A percentile compares a stretch with the other conserved stretches of the same genome.
phyloP scores from a whole-genome alignment of 2,888 invertebrate species.

The Odontothrips loti region DNA sequence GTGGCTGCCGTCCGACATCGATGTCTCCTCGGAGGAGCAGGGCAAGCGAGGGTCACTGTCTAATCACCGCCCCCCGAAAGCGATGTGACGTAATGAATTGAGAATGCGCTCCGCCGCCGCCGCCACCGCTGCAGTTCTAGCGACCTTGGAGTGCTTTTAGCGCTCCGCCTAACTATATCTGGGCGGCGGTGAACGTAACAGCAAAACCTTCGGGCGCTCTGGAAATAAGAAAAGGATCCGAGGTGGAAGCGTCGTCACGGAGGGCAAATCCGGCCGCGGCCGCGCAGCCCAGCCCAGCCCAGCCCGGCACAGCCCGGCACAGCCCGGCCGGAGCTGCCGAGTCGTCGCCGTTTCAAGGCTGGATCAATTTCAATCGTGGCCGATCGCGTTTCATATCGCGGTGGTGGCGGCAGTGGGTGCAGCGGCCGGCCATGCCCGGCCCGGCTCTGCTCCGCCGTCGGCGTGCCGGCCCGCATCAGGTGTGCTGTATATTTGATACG shows the following conservation, averaged over 20 bases:
- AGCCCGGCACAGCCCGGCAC: too few species aligned
- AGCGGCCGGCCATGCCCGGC: background rate
- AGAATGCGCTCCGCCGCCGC: too few species aligned
- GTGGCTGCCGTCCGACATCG: background rate
- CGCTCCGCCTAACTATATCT: background rate
- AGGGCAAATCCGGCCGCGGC: background rate
- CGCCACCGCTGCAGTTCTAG: too few species aligned
- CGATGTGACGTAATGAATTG: background rate
- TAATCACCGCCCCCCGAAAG: too few species aligned
- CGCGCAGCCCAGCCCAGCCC: too few species aligned
- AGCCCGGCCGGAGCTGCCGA: background rate
- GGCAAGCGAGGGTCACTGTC: too few species aligned
- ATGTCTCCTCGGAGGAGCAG: background rate
- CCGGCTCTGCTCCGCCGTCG: background rate
- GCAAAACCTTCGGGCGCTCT: background rate
- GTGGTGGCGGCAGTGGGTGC: background rate
- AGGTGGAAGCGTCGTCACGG: background rate
- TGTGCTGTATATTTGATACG: slow-evolving; percentile 1
- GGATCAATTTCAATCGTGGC: slow-evolving; percentile 16
- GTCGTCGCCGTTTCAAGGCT: background rate
- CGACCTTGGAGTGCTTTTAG: background rate
- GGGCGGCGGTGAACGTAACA: background rate
- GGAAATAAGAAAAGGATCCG: too few species aligned
- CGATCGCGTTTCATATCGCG: slow-evolving; percentile 2
- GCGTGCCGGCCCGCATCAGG: background rate